phyloP scores from a whole-genome alignment of 2,113 vertebrate genomes.

The Promerops cafer region DNA sequence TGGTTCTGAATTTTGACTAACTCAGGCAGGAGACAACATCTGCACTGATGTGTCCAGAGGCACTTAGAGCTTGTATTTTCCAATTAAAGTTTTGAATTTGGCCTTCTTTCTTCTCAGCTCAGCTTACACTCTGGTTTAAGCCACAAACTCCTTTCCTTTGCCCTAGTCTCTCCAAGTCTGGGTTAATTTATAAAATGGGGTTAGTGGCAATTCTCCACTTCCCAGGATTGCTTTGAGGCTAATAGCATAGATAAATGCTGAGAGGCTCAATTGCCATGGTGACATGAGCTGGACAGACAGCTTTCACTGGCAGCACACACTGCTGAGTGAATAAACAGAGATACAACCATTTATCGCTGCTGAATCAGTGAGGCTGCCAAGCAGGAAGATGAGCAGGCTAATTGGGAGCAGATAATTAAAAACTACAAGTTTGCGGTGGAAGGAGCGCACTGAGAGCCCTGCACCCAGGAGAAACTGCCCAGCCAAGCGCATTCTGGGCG shows the following conservation, averaged over 20 bases:
- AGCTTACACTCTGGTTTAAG: background rate
- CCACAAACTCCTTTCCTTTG: background rate
- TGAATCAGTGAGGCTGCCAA: background rate
- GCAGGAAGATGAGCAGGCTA: background rate
- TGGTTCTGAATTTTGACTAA: background rate
- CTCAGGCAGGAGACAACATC: background rate
- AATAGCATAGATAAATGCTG: background rate
- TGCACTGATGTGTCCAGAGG: background rate
- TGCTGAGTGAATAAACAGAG: background rate
- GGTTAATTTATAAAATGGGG: background rate
- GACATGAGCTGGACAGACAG: background rate
- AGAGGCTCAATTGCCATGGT: background rate
- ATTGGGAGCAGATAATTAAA: background rate
- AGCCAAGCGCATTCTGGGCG: background rate
- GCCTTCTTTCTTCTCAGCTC: background rate
- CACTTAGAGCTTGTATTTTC: background rate
- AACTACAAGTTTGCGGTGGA: background rate
- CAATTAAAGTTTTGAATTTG: background rate
- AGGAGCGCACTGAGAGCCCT: rapidly evolving
- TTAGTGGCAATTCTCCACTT: background rate
- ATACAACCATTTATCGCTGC: background rate
- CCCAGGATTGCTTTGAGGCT: background rate
- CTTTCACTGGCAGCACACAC: background rate
- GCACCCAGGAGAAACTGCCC: background rate
- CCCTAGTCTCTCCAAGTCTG: background rate